Evolutionary conservation across 2,888 invertebrate genomes (phyloP), one percentile per base, ranked within the genome.

Genomic region (Cerastis rubricosa): DNA sequence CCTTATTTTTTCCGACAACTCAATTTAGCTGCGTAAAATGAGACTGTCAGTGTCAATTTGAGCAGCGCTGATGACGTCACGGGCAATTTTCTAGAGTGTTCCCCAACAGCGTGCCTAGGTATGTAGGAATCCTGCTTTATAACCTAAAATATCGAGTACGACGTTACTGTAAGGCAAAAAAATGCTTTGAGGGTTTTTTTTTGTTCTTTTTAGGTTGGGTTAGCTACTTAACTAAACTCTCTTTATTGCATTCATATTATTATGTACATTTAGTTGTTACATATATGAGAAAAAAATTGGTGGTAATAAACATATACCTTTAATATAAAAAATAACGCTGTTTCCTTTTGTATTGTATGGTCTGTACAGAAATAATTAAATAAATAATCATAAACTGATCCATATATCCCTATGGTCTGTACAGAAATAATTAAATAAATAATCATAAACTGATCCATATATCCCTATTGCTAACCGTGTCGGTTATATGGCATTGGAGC

Each of bases 1-100:
- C 83, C 83, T 81, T 80, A 81, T 85, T 87, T 87, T 86, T 84
- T 80, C 81, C 83, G 87, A 85, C 88, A 88, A 84, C 85, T 89
- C 88, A 84, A 88, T 88, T 88, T 88, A 73, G 81, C 65, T 74
- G 85, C 78, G 88, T 88, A 87, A 88, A 89, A 89, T 89, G 87
- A 85, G 85, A 82, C 79, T 88, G 89, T 89, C 89, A 83, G 76
- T 84, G 81, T 86, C 86, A 87, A 89, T 89, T 89, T 89, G 81
- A 74, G 80, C 74, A 78, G 71, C 71, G 69, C 71, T 71, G 77
- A 68, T 88, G 86, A 88, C 80, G 83, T 88, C 84, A 78, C 78
- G 51, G 76, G 78, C 83, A 89, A 89, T 89, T 86, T 88, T 78
- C 71, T 80, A 78, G 74, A 84, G 85, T 84, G 76, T 81, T 63